Evolutionary conservation across 2,113 vertebrate genomes (phyloP).

Genomic region (Baryphthengus martii): DNA sequence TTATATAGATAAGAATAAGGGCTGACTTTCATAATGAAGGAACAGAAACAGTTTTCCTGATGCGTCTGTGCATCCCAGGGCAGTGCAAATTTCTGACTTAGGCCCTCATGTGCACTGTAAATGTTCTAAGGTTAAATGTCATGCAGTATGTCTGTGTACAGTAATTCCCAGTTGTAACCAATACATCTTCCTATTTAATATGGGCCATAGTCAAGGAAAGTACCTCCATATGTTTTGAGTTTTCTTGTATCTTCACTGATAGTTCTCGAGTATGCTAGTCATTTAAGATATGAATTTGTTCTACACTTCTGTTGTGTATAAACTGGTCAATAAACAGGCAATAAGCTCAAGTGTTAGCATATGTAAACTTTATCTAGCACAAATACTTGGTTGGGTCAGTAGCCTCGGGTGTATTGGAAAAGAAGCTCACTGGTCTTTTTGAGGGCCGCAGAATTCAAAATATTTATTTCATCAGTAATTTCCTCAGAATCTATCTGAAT

Average conservation of each 20-base stretch:
- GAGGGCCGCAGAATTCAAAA: neutral
- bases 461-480: constrained; percentile 23
- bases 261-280: neutral
- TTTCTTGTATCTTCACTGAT: neutral
- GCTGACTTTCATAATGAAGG: neutral
- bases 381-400: neutral
- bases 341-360: neutral
- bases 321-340: neutral
- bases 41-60: neutral
- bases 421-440: neutral
- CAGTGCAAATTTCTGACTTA: neutral
- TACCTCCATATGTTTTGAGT: constrained; percentile 15
- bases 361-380: neutral
- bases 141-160: neutral
- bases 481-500: neutral
- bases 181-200: neutral
- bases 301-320: neutral
- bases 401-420: neutral
- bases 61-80: neutral
- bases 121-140: neutral
- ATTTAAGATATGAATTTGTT: neutral
- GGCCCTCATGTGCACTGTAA: neutral
- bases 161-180: neutral
- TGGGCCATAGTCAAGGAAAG: neutral
- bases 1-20: neutral